Conservation (phyloP, 2,888 invertebrate species). For the Augochlorella aurata region DNA sequence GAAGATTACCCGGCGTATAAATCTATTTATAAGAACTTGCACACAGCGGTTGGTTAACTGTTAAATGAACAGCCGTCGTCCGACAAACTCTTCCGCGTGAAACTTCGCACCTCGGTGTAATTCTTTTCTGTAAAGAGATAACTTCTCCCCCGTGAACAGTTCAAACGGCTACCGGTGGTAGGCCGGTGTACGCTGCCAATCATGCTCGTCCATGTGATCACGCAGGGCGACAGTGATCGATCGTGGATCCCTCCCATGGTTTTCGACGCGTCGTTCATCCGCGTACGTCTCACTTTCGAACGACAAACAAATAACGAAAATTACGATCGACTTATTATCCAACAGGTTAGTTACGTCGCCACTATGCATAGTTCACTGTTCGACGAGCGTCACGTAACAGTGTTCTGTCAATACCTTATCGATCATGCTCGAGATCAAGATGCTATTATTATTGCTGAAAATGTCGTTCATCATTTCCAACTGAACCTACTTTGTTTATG, state of each 20-base stretch:
- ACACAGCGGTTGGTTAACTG: neutral
- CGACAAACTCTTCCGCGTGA: constrained; percentile 28
- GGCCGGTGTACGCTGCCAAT: constrained; percentile 10
- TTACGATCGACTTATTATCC: constrained; percentile 21
- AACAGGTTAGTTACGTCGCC: neutral
- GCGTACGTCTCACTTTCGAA: constrained; percentile 16
- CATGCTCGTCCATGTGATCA: constrained; percentile 33
- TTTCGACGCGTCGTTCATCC: constrained; percentile 27
- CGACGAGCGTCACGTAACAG: neutral
- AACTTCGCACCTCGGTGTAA: neutral
- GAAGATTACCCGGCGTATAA: neutral
- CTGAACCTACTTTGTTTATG: neutral
- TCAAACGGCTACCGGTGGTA: constrained; percentile 9
- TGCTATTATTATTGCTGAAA: no score
- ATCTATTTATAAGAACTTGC: neutral
- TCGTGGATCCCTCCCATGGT: constrained; percentile 21
- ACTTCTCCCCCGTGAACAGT: neutral
- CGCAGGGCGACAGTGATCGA: constrained; percentile 50
- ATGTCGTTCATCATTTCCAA: neutral
- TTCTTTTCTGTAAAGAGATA: constrained; percentile 35
- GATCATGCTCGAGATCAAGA: neutral
- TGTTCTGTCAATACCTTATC: neutral
- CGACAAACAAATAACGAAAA: constrained; percentile 28
- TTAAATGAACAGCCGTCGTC: constrained; percentile 7
- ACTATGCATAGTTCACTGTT: neutral